Evolutionary conservation across 2,113 vertebrate species (phyloP), one percentile per base, ranked within the genome.

Genomic region (Urocolius indicus): DNA sequence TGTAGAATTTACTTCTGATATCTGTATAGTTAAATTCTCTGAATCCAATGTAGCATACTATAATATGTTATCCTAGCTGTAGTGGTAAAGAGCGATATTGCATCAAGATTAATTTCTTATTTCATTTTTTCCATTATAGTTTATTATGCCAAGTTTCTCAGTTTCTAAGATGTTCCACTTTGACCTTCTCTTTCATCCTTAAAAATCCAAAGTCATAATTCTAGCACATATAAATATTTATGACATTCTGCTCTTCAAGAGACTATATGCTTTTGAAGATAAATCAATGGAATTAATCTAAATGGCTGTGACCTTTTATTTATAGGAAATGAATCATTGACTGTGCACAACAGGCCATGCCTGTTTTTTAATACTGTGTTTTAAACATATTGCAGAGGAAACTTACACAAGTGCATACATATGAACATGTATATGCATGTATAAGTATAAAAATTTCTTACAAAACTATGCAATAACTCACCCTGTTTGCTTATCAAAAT

Each of bases 201-300:
- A 67, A 57, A 43, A 11, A 48, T 48, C 15, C 13, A 34, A 63
- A 92, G 11, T 68, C 36, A 68, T 76, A 73, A 88, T 57, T 88
- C 18, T 65, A 77, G 16, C 9, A 83, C 0, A 0, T 54, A 83
- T 65, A 73, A 92, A 88, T 89, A 95, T 84, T 94, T 94, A 76
- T 77, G 23, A 54, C 21, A 58, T 69, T 86, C 30, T 52, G 3
- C 13, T 77, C 36, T 76, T 83, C 46, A 76, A 86, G 6, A 43
- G 20, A 54, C 16, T 82, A 30, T 81, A 67, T 48, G 16, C 16
- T 91, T 91, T 83, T 92, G 87, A 89, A 91, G 55, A 67, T 58
- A 86, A 92, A 76, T 79, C 43, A 82, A 58, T 76, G 3, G 62
- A 87, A 86, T 85, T 72, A 55, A 66, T 93, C 84, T 51, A 91